Base-by-base conservation (phyloP, 2,113 vertebrate genomes). In the Spea bombifrons region DNA sequence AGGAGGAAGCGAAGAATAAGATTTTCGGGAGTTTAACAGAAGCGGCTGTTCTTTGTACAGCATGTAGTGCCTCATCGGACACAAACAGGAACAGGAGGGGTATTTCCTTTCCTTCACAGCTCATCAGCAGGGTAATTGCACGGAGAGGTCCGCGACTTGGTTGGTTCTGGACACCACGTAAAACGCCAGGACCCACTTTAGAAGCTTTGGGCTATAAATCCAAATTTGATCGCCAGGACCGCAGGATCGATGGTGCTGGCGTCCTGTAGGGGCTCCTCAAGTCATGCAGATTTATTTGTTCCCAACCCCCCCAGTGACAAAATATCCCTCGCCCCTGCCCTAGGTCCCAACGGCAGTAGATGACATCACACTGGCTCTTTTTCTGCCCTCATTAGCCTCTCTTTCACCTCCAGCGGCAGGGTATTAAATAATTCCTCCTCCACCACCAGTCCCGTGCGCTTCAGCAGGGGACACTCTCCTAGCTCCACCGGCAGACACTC, bases 361-460 rank as follows among this genome's bases (percentile, higher is more conserved):
- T 30, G 30, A 30, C 30, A 30, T 97, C 93, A 98, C 17, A 90
- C 94, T 84, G 95, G 95, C 82, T 98, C 96, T 83, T 98, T 98
- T 85, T 98, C 96, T 0, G 94, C 93, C 87, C 95, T 90, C 93
- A 95, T 96, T 2, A 98, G 93, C 82, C 94, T 92, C 81, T 98
- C 96, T 84, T 97, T 99, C 81, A 98, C 95, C 67, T 99, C 96
- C 0, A 95, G 83, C 0, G 97, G 95, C 86, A 99, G 82, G 0
- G 96, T 98, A 90, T 93, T 96, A 86, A 99, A 97, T 52, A 99
- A 88, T 86, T 98, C 95, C 84, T 99, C 97, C 83, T 98, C 97
- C 81, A 99, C 96, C 82, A 98, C 94, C 3, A 99, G 90, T 12
- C 95, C 91, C 0, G 93, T 96, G 85, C 94, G 94, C 83, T 96